Percentiles rank a stretch among this genome's conserved stretches.
phyloP scores from a whole-genome alignment of 2,888 invertebrate species.

The Lordiphosa andalusiaca region DNA sequence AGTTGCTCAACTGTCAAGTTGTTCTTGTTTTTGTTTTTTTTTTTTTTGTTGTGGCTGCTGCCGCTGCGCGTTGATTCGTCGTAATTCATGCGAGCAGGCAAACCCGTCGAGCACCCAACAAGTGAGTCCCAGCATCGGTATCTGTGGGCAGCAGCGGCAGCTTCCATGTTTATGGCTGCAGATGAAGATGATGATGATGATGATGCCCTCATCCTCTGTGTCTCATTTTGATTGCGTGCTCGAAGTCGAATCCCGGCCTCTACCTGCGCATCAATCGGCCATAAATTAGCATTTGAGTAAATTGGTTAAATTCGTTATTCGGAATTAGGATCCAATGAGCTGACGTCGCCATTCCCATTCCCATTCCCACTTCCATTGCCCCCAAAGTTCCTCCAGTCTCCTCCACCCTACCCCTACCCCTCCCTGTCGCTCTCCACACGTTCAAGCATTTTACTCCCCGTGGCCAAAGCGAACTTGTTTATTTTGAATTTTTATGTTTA shows the following conservation, averaged over 20 bases:
- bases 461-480: conserved; percentile 55
- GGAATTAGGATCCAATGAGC: conserved; percentile 77
- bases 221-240: conserved; percentile 67
- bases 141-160: conserved; percentile 38
- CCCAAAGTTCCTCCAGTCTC: not conserved
- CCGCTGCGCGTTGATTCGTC: conserved; percentile 72
- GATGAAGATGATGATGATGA: conserved; percentile 54
- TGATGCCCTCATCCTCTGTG: conserved; percentile 26
- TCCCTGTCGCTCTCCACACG: conserved; percentile 23
- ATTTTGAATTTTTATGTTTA: conserved; percentile 62
- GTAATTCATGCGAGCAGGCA: conserved; percentile 62
- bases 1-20: conserved; percentile 77
- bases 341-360: conserved; percentile 44
- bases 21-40: conserved; percentile 25
- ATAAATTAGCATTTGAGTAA: conserved; percentile 80
- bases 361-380: conserved; percentile 31
- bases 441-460: conserved; percentile 35
- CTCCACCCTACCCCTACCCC: not conserved
- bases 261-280: conserved; percentile 79
- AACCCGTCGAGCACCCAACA: conserved; percentile 16
- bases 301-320: conserved; percentile 80
- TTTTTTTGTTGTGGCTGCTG: conserved; percentile 24
- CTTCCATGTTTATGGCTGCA: conserved; percentile 71
- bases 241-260: conserved; percentile 27
- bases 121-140: conserved; percentile 27